Base-by-base conservation (phyloP, 2,113 vertebrate species). In the Caranx ignobilis region DNA sequence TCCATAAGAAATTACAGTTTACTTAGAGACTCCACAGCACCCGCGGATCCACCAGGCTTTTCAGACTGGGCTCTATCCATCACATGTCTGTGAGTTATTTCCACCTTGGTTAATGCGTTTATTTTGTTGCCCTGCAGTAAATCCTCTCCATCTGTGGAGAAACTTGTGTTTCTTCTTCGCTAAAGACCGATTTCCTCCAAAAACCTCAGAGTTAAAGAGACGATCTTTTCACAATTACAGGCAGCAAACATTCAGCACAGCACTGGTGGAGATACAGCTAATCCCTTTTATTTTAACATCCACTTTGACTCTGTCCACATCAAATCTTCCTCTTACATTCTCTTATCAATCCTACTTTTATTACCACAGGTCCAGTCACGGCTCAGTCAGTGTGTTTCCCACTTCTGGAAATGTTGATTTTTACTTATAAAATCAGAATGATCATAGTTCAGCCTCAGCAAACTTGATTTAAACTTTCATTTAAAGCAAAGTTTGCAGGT, bases 401-500 rank as follows among this genome's bases (percentile, higher is more conserved):
- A 26, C 26, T 6, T 37, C 37, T 37, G 37, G 37, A 37, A 37
- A 37, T 37, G 37, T 37, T 37, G 37, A 41, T 10, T 41, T 10
- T 41, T 7, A 37, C 35, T 37, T 7, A 5, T 4, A 37, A 7
- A 37, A 64, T 55, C 59, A 59, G 75, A 79, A 43, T 11, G 43
- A 19, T 65, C 31, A 0, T 16, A 56, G 11, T 41, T 41, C 11
- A 9, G 9, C 11, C 11, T 41, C 61, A 35, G 3, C 21, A 45
- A 60, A 73, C 37, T n/a, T 1, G 31, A 55, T 65, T 64, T 47
- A 50, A 83, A 72, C 50, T 59, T 72, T 67, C 8, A 55, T 21
- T 61, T 12, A 18, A 1, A 41, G 39, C 15, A 35, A 32, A 57
- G 55, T 45, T 72, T 50, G 18, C 54, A 45, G 31, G n/a, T 31